phyloP scores from a whole-genome alignment of 2,888 invertebrate genomes.

The Agrilus biguttatus region DNA sequence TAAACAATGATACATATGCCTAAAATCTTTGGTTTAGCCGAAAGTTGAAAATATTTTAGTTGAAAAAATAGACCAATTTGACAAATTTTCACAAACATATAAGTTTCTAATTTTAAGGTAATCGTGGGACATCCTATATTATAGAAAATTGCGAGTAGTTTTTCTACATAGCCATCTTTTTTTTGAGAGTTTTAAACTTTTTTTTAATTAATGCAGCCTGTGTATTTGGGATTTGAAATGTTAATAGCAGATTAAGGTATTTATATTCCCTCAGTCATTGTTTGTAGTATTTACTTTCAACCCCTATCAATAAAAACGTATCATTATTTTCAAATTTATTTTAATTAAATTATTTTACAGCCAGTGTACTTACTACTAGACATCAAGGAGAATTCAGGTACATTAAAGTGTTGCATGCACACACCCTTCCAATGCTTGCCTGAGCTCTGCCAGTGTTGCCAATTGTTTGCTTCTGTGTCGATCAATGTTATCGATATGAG shows the following conservation, averaged over 20 bases:
- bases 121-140: no score
- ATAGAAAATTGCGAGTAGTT: no score
- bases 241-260: constrained; percentile 26
- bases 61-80: no score
- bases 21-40: no score
- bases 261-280: constrained; percentile 1
- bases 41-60: no score
- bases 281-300: constrained; percentile 1
- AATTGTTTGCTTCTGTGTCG: constrained; percentile 28
- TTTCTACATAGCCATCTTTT: no score
- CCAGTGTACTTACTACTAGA: constrained; percentile 64
- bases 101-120: no score
- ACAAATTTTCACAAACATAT: no score
- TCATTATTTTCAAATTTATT: not conserved
- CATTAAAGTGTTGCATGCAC: constrained; percentile 43
- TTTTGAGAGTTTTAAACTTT: constrained; percentile 5
- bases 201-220: constrained; percentile 36
- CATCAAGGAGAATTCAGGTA: constrained; percentile 66
- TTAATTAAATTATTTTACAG: constrained; percentile 36
- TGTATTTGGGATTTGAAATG: constrained; percentile 45
- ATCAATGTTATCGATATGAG: constrained; percentile 31
- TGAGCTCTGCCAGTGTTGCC: constrained; percentile 33
- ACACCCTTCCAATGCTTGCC: constrained; percentile 33
- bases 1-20: no score
- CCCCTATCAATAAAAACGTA: not conserved